These are phyloP conservation scores for Neotoma lepida DNA, from an alignment of 2,113 vertebrate genomes.

Conservation along the genomic window DNA sequence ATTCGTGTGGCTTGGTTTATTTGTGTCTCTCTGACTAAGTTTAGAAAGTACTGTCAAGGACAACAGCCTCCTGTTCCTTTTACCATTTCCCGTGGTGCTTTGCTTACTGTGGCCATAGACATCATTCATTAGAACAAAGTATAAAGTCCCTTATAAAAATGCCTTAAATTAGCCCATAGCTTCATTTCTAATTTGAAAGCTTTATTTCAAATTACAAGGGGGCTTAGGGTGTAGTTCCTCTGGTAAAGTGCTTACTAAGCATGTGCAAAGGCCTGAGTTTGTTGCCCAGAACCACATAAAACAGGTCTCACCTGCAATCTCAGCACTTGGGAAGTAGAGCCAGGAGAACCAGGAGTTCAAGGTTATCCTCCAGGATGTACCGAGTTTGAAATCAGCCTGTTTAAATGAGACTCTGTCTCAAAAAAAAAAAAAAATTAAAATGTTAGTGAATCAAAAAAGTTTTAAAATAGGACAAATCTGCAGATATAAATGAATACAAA, in stretches of 20 bases:
- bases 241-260: background rate
- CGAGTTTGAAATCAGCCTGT: background rate
- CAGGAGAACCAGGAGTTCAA: background rate
- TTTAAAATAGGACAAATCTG: background rate
- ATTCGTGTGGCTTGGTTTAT: slow-evolving; percentile 28
- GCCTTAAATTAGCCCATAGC: background rate
- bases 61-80: slow-evolving; percentile 18
- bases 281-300: background rate
- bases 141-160: background rate
- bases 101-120: background rate
- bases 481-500: background rate
- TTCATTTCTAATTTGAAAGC: background rate
- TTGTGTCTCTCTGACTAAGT: slow-evolving; percentile 29
- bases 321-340: background rate
- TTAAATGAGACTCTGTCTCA: background rate
- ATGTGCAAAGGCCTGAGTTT: background rate
- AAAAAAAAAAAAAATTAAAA: background rate
- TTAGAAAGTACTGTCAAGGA: slow-evolving; percentile 24
- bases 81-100: slow-evolving; percentile 4
- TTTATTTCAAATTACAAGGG: background rate
- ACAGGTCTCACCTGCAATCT: background rate
- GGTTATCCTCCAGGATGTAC: background rate
- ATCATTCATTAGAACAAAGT: background rate
- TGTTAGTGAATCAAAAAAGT: slow-evolving; percentile 21
- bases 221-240: background rate